Conservation (phyloP, 2,888 invertebrate genomes). For the Pristionchus entomophagus region DNA sequence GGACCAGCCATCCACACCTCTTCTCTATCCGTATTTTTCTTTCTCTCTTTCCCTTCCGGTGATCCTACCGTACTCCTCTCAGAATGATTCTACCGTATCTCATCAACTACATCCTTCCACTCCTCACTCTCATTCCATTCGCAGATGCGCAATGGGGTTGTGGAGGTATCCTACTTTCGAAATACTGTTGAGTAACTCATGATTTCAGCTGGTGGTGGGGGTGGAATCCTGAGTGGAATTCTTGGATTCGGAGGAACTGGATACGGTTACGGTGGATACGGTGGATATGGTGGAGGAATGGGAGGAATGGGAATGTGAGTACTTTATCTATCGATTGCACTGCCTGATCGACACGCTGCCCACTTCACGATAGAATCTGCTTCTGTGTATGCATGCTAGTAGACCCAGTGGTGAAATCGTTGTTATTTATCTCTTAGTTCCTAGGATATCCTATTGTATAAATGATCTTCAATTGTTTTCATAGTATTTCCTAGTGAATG, state of each 20-base stretch:
- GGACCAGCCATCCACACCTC: background rate
- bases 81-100: constrained; percentile 18
- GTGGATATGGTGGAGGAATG: constrained; percentile 54
- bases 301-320: constrained; percentile 48
- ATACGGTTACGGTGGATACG: constrained; percentile 54
- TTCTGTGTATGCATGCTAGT: background rate
- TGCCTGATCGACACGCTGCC: background rate
- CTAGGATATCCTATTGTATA: background rate
- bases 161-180: background rate
- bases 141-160: background rate
- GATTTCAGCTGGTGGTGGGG: constrained; percentile 25
- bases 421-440: background rate
- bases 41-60: background rate
- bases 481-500: background rate
- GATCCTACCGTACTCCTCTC: background rate
- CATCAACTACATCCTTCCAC: background rate
- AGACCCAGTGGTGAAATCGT: constrained; percentile 26
- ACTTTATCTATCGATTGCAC: constrained; percentile 15
- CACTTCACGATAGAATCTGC: background rate
- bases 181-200: too few species aligned
- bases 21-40: constrained; percentile 9
- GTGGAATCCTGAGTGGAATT: constrained; percentile 31
- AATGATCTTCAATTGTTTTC: background rate
- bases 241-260: background rate
- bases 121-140: constrained; percentile 11